These are phyloP conservation scores for Protomyctophum bolini DNA, from an alignment of 2,113 vertebrate genomes.

Conservation along the genomic window DNA sequence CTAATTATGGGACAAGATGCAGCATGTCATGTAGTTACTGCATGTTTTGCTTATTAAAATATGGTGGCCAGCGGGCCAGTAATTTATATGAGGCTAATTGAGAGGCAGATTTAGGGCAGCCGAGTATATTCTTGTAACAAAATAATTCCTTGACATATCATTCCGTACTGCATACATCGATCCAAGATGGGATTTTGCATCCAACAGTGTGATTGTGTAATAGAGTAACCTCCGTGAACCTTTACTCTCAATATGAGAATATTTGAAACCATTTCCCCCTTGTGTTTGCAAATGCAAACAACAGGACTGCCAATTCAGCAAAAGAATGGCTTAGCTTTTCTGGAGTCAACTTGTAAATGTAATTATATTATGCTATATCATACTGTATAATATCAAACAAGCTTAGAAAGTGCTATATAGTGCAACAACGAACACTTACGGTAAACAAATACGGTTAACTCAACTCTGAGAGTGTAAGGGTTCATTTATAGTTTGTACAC, in stretches of 20 bases:
- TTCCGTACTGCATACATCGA: background rate
- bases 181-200: background rate
- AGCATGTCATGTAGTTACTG: slow-evolving; percentile 48
- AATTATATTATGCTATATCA: too few species aligned
- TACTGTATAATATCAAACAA: too few species aligned
- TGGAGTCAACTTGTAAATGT: too few species aligned
- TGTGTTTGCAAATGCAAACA: background rate
- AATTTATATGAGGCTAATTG: slow-evolving; percentile 25
- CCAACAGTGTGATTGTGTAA: background rate
- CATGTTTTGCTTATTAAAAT: slow-evolving; percentile 32
- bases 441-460: too few species aligned
- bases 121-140: slow-evolving; percentile 1
- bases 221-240: background rate
- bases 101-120: slow-evolving; percentile 20
- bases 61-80: slow-evolving; percentile 19
- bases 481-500: too few species aligned
- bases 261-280: background rate
- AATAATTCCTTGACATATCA: background rate
- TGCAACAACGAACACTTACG: too few species aligned
- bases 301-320: background rate
- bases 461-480: too few species aligned
- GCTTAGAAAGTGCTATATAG: too few species aligned
- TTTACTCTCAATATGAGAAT: background rate
- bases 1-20: slow-evolving; percentile 48
- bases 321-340: background rate